These are phyloP conservation scores for Platygyra sinensis DNA, from an alignment of 64 coral and sea anemone genomes.

Conservation along the genomic window DNA sequence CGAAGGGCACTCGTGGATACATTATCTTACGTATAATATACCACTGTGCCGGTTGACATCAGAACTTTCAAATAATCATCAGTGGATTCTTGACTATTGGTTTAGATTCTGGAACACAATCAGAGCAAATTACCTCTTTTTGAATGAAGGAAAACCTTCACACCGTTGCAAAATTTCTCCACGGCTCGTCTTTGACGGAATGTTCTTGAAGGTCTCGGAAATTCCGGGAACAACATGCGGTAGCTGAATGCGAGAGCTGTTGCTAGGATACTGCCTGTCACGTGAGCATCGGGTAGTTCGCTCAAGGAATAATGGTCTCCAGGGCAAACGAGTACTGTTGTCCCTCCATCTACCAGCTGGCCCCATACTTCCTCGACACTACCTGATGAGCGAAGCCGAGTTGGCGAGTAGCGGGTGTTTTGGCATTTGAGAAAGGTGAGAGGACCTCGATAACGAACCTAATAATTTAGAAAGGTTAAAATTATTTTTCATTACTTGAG, in stretches of 20 bases:
- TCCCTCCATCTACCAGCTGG: not conserved
- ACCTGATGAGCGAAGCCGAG: not conserved
- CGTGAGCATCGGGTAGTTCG: conserved; percentile 9
- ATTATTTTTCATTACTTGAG: too few relatives aligned
- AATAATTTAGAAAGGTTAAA: not conserved
- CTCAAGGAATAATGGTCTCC: conserved; percentile 35
- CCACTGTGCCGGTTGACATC: too few relatives aligned
- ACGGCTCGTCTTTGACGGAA: conserved; percentile 11
- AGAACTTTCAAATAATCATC: too few relatives aligned
- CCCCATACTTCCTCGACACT: conserved; percentile 1
- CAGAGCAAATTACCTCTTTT: conserved; percentile 15
- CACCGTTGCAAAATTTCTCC: not conserved
- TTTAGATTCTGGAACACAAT: too few relatives aligned
- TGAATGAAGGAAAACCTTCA: not conserved
- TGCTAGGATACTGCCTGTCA: not conserved
- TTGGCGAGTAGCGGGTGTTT: not conserved
- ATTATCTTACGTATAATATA: too few relatives aligned
- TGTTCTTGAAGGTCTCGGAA: not conserved
- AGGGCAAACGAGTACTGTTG: conserved; percentile 16
- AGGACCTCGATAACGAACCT: conserved; percentile 20
- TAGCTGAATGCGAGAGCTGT: conserved; percentile 10
- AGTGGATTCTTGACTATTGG: too few relatives aligned
- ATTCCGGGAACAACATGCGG: conserved; percentile 27
- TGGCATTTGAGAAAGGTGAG: conserved; percentile 4
- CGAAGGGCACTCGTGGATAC: too few relatives aligned